These are phyloP conservation scores for Ctenodactylus gundi DNA, from an alignment of 2,113 vertebrate genomes.

Conservation along the genomic window DNA sequence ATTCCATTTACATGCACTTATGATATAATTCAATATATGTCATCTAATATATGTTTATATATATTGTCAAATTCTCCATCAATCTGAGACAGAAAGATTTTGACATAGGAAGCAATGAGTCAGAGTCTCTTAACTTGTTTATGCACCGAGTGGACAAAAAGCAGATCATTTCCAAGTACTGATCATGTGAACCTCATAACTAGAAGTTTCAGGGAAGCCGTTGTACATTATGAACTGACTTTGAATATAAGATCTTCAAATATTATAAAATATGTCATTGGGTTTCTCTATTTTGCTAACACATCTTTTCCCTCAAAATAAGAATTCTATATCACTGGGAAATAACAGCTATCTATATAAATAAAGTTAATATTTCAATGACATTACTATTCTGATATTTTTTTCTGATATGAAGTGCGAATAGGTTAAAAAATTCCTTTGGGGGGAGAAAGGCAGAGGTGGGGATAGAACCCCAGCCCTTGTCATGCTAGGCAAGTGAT, in stretches of 20 bases:
- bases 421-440: not conserved
- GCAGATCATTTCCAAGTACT: not conserved
- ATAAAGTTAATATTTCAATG: not conserved
- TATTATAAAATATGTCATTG: not conserved
- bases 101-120: not conserved
- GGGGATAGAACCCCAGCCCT: not conserved
- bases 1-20: not conserved
- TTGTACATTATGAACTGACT: not conserved
- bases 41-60: not conserved
- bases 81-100: not conserved
- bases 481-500: not conserved
- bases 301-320: not conserved
- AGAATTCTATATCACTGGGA: not conserved
- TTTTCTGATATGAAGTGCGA: not conserved
- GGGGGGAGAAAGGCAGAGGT: too few relatives aligned
- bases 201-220: not conserved
- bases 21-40: not conserved
- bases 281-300: not conserved
- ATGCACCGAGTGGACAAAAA: not conserved
- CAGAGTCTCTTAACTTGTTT: not conserved
- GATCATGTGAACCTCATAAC: not conserved
- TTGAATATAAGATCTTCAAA: not conserved
- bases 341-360: slow-evolving; percentile 8
- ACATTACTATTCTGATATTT: not conserved
- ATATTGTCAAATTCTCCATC: not conserved